phyloP scores from a whole-genome alignment of 2,888 invertebrate genomes.

The Acanthacorydalis orientalis region DNA sequence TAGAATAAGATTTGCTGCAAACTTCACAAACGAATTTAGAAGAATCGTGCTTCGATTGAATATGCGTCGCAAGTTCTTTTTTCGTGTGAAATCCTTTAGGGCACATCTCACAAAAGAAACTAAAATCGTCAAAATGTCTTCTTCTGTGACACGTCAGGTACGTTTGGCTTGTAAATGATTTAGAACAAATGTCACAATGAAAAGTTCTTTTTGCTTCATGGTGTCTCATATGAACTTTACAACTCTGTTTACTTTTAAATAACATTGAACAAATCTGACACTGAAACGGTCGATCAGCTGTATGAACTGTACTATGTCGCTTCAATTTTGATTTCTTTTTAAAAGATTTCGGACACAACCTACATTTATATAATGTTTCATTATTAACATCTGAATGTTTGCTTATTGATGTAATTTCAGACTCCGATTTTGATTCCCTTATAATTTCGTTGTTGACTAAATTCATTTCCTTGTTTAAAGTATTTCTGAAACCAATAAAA shows the following conservation, averaged over 20 bases:
- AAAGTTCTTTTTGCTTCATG: neutral
- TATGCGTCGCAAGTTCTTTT: neutral
- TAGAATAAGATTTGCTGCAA: neutral
- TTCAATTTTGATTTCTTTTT: neutral
- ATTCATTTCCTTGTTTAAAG: too few relatives aligned
- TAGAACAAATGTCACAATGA: conserved; percentile 2
- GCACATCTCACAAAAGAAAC: conserved; percentile 1
- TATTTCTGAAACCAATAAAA: too few relatives aligned
- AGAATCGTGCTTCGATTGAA: neutral
- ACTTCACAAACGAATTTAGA: neutral
- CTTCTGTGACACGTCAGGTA: neutral
- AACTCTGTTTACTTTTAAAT: neutral
- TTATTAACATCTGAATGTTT: too few relatives aligned
- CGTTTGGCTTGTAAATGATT: neutral
- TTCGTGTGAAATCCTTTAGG: conserved; percentile 5
- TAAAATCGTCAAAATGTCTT: conserved; percentile 1
- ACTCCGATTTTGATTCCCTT: too few relatives aligned
- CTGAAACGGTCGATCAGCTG: conserved; percentile 1
- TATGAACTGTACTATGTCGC: neutral
- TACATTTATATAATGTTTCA: neutral
- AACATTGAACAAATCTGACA: conserved; percentile 3
- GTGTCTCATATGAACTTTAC: neutral
- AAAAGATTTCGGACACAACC: neutral
- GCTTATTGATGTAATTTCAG: too few relatives aligned
- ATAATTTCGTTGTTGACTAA: too few relatives aligned